Conservation (phyloP, 1,140 invertebrate genomes). For the Oedothorax gibbosus region DNA sequence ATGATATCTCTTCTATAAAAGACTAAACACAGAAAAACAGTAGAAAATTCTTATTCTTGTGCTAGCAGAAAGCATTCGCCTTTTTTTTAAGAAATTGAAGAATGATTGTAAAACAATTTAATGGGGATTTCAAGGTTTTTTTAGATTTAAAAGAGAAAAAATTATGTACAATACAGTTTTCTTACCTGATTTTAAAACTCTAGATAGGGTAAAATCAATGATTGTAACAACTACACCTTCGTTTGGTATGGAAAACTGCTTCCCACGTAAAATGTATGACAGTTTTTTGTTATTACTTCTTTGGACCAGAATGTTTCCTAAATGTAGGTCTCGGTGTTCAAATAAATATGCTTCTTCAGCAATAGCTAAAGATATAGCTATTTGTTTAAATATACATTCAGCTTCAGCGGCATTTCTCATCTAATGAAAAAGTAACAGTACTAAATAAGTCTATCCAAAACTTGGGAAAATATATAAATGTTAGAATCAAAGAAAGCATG, state of each 20-base stretch:
- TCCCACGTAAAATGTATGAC: conserved; percentile 64
- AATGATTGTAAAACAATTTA: neutral
- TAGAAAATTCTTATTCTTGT: no score
- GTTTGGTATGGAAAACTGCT: conserved; percentile 62
- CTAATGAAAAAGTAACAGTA: conserved; percentile 18
- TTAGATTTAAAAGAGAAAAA: neutral
- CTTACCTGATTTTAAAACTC: conserved; percentile 39
- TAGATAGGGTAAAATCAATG: conserved; percentile 70
- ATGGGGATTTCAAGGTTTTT: neutral
- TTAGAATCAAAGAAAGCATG: neutral
- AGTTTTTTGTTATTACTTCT: conserved; percentile 62
- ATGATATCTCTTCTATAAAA: no score
- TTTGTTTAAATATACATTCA: conserved; percentile 63
- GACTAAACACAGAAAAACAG: no score
- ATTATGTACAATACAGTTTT: neutral
- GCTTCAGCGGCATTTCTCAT: conserved; percentile 40
- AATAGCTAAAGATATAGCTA: conserved; percentile 67
- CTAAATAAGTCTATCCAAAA: neutral
- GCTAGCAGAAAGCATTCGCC: neutral
- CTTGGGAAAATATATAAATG: no score
- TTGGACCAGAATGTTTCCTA: conserved; percentile 69
- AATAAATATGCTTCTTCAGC: conserved; percentile 68
- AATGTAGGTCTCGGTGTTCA: conserved; percentile 71
- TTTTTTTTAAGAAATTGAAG: neutral
- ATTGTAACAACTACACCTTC: conserved; percentile 67